These are phyloP conservation scores for Cryptotermes secundus DNA, from an alignment of 1,140 invertebrate genomes.

Conservation along the genomic window DNA sequence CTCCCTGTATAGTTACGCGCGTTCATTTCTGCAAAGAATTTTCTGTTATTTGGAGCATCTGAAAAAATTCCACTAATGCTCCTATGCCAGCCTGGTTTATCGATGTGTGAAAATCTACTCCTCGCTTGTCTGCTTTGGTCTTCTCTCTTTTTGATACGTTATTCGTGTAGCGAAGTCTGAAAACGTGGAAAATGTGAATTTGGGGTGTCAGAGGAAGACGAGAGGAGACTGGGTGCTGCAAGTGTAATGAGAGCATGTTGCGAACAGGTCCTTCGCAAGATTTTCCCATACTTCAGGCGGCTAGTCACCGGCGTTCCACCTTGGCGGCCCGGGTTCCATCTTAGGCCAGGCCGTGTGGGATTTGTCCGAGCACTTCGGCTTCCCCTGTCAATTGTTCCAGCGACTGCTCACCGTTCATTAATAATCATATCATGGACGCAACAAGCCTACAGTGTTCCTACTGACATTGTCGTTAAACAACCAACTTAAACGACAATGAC, in stretches of 20 bases:
- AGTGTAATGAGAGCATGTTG: neutral
- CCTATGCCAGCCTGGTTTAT: neutral
- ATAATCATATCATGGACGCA: no score
- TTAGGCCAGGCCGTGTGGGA: no score
- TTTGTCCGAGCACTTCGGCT: no score
- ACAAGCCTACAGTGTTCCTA: no score
- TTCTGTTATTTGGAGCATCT: constrained; percentile 11
- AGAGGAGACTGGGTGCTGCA: neutral
- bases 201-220: neutral
- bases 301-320: no score
- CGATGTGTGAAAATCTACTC: constrained; percentile 4
- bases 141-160: neutral
- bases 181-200: neutral
- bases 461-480: no score
- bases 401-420: no score
- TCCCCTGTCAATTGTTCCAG: no score
- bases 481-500: no score
- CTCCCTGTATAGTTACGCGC: neutral
- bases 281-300: no score
- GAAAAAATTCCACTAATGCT: neutral
- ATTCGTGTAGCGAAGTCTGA: constrained; percentile 5
- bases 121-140: neutral
- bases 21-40: constrained; percentile 17
- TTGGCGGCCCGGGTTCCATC: no score
- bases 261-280: no score